Evolutionary conservation across 2,113 vertebrate species (phyloP).

Genomic region (Tiliqua scincoides): DNA sequence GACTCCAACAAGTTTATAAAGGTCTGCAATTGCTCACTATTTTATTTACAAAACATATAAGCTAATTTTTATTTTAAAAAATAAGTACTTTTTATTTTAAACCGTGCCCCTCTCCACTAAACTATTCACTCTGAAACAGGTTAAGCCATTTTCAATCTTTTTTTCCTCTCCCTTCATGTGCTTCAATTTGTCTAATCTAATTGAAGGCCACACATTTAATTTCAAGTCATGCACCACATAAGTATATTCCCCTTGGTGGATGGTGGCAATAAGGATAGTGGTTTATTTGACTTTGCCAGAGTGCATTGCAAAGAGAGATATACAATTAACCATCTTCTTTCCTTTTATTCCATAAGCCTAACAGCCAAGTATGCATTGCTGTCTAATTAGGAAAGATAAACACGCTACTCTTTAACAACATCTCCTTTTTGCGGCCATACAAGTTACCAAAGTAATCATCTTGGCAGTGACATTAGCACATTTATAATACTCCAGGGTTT

Average conservation of each 20-base stretch:
- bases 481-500: conserved; percentile 35
- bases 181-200: neutral
- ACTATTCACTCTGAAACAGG: neutral
- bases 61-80: neutral
- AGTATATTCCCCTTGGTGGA: conserved; percentile 42
- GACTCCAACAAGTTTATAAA: neutral
- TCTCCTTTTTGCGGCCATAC: conserved; percentile 8
- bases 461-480: conserved; percentile 56
- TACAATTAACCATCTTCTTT: conserved; percentile 37
- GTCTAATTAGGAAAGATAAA: conserved; percentile 59
- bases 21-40: no score
- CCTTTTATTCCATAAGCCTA: conserved; percentile 46
- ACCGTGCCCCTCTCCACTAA: no score
- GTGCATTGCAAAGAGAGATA: conserved; percentile 6
- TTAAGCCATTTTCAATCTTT: neutral
- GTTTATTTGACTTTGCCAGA: conserved; percentile 39
- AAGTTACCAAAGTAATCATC: conserved; percentile 38
- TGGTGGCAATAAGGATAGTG: conserved; percentile 34
- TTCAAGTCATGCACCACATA: conserved; percentile 43
- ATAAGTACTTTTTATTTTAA: neutral
- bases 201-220: conserved; percentile 36
- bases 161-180: no score
- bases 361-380: conserved; percentile 31
- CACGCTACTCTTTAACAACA: neutral
- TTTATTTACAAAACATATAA: neutral